phyloP scores from a whole-genome alignment of 1,140 invertebrate genomes.

The Drosophila burlai region DNA sequence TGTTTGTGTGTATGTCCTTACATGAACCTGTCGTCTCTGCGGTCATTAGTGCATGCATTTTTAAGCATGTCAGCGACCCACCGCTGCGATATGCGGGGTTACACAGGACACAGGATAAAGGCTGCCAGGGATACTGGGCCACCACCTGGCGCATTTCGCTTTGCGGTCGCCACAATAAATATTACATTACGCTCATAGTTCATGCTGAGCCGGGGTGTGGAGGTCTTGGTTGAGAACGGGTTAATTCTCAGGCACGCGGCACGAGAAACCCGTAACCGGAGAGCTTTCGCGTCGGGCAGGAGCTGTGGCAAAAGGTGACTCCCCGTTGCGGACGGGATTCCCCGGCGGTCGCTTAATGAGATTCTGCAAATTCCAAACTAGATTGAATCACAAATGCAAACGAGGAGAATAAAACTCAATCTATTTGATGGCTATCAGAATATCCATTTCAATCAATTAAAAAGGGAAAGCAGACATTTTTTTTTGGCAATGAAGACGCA shows the following conservation, averaged over 20 bases:
- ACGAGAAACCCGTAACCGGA: slow-evolving; percentile 1
- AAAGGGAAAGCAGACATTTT: slow-evolving; percentile 16
- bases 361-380: slow-evolving; percentile 15
- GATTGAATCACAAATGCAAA: slow-evolving; percentile 22
- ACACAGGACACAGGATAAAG: slow-evolving; percentile 6
- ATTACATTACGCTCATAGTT: slow-evolving; percentile 18
- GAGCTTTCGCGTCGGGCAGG: neutral
- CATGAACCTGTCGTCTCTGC: slow-evolving; percentile 38
- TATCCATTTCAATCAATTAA: slow-evolving; percentile 69
- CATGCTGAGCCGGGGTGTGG: neutral
- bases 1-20: slow-evolving; percentile 32
- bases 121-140: neutral
- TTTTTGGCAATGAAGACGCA: neutral
- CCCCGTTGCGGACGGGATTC: slow-evolving; percentile 10
- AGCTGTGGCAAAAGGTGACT: neutral
- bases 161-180: slow-evolving; percentile 15
- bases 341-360: slow-evolving; percentile 8
- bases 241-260: neutral
- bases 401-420: slow-evolving; percentile 17
- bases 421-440: slow-evolving; percentile 27
- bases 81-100: slow-evolving; percentile 1
- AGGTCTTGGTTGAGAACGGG: neutral
- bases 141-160: slow-evolving; percentile 4
- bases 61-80: slow-evolving; percentile 40
- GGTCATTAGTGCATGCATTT: slow-evolving; percentile 53